Evolutionary conservation across 1,140 invertebrate species (phyloP).

Genomic region (Drosophila leontia): DNA sequence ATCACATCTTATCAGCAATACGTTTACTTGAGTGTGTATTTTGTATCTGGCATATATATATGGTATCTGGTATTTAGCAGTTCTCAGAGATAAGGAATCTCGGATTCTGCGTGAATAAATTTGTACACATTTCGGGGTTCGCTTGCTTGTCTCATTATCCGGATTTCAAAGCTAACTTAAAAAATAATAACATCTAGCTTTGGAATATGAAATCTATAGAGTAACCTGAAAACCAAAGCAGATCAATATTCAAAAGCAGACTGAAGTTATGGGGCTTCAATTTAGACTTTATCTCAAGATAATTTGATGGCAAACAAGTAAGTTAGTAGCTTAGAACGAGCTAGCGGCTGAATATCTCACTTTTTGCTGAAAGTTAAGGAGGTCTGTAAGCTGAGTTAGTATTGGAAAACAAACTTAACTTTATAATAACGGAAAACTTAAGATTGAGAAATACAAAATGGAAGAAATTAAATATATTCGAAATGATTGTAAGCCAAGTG

Average conservation of each 20-base stretch:
- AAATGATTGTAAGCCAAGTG: conserved; percentile 12
- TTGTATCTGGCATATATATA: conserved; percentile 50
- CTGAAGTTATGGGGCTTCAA: neutral
- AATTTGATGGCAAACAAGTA: conserved; percentile 3
- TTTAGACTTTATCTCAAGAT: neutral
- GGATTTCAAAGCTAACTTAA: conserved; percentile 6
- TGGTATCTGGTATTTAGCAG: conserved; percentile 44
- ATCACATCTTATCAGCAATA: conserved; percentile 63
- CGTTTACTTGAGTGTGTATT: conserved; percentile 55
- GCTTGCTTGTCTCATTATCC: conserved; percentile 21
- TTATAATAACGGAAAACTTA: neutral
- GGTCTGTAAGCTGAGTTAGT: conserved; percentile 35
- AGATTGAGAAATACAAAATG: conserved; percentile 2
- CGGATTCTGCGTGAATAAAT: conserved; percentile 35
- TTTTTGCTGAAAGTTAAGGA: conserved; percentile 8
- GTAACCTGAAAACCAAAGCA: conserved; percentile 1
- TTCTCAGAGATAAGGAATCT: conserved; percentile 38
- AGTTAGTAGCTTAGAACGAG: conserved; percentile 1
- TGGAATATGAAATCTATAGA: neutral
- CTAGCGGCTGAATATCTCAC: neutral
- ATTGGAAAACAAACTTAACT: neutral
- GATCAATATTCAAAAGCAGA: neutral
- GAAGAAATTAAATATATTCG: conserved; percentile 2
- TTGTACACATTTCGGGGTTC: conserved; percentile 36
- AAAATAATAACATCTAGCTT: conserved; percentile 1